These are phyloP conservation scores for Hippocampus kuda DNA, from an alignment of 2,797 vertebrate species.

Conservation along the genomic window DNA sequence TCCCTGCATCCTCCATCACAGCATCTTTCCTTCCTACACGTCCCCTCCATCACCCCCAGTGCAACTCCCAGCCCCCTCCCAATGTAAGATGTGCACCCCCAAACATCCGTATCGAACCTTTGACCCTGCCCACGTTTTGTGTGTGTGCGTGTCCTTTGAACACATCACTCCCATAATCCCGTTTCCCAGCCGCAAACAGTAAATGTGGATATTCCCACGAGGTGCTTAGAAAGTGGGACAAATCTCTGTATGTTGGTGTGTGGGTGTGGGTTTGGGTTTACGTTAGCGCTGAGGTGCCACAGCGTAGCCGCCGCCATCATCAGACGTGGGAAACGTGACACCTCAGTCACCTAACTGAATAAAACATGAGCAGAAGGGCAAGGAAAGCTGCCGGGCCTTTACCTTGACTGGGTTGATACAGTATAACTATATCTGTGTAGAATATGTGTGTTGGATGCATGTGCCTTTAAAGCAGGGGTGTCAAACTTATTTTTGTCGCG, in stretches of 20 bases:
- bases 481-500: too few species aligned
- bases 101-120: background rate
- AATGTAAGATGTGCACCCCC: background rate
- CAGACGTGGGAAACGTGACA: conserved; percentile 42
- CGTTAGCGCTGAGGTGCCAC: background rate
- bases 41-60: background rate
- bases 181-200: conserved; percentile 1
- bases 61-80: background rate
- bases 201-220: conserved; percentile 11
- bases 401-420: background rate
- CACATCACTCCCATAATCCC: background rate
- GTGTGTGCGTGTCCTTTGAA: background rate
- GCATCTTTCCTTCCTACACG: background rate
- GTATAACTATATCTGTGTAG: background rate
- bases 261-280: background rate
- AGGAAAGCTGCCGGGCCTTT: conserved; percentile 1
- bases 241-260: conserved; percentile 10
- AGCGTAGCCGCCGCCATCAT: conserved; percentile 18
- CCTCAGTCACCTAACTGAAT: conserved; percentile 35
- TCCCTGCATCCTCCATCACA: conserved; percentile 39
- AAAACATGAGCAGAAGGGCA: conserved; percentile 39
- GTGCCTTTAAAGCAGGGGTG: too few species aligned
- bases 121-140: background rate
- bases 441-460: too few species aligned
- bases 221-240: conserved; percentile 33